Conservation (phyloP, 1,140 invertebrate genomes). For the Holcopasites calliopsidis region DNA sequence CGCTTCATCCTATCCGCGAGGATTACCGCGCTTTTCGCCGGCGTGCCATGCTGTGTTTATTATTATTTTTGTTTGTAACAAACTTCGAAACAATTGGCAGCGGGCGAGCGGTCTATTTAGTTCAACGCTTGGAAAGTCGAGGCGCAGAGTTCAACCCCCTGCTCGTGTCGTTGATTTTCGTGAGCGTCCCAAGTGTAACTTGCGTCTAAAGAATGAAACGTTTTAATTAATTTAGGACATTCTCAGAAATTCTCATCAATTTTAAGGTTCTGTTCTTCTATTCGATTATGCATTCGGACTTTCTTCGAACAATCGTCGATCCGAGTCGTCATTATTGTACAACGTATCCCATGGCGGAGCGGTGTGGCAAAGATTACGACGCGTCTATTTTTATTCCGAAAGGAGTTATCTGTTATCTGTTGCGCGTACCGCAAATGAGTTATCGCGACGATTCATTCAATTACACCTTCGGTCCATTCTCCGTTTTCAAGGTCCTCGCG, state of each 20-base stretch:
- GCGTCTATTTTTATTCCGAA: slow-evolving; percentile 19
- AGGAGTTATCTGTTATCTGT: slow-evolving; percentile 6
- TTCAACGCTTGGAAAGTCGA: too few relatives aligned
- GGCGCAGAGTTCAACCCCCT: too few relatives aligned
- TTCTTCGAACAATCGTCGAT: not conserved
- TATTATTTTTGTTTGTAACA: too few relatives aligned
- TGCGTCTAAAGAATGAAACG: too few relatives aligned
- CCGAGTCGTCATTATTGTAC: not conserved
- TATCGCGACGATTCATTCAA: slow-evolving; percentile 30
- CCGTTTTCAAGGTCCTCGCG: slow-evolving; percentile 25
- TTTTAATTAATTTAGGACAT: too few relatives aligned
- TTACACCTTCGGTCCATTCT: slow-evolving; percentile 45
- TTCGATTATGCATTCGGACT: not conserved
- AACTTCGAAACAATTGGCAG: too few relatives aligned
- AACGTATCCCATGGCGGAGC: not conserved
- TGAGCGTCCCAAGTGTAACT: too few relatives aligned
- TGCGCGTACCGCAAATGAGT: not conserved
- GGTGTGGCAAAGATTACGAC: not conserved
- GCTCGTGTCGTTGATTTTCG: too few relatives aligned
- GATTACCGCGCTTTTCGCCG: not conserved
- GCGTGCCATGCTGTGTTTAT: not conserved
- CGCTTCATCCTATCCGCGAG: not conserved
- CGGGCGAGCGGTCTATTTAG: too few relatives aligned
- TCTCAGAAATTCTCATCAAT: too few relatives aligned
- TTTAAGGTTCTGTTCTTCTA: too few relatives aligned